These are phyloP conservation scores for Emydocephalus ijimae DNA, from an alignment of 2,113 vertebrate genomes.

Conservation along the genomic window DNA sequence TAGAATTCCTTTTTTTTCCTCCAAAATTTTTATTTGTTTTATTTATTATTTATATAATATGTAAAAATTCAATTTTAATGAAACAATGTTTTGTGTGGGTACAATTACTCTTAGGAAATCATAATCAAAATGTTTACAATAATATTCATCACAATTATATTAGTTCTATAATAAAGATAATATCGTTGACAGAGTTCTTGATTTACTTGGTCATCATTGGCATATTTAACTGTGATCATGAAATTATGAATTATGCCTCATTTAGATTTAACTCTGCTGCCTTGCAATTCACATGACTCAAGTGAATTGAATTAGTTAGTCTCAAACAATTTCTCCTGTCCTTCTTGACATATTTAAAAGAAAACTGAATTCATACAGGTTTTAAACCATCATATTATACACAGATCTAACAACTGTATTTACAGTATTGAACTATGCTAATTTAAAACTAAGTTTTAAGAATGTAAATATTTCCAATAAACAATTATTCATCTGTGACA, in stretches of 20 bases:
- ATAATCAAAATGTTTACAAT: too few species aligned
- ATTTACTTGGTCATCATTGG: not conserved
- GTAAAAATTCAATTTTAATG: too few species aligned
- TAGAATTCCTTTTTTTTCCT: not conserved
- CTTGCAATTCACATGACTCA: not conserved
- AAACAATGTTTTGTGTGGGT: too few species aligned
- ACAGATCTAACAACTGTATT: not conserved
- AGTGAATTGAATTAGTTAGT: not conserved
- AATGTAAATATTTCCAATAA: not conserved
- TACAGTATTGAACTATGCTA: not conserved
- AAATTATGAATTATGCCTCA: not conserved
- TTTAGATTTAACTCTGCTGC: not conserved
- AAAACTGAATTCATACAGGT: not conserved
- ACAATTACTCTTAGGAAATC: too few species aligned
- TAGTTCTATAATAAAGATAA: too few species aligned
- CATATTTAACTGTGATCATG: not conserved
- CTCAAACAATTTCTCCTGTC: not conserved
- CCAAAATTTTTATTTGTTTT: too few species aligned
- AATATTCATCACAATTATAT: too few species aligned
- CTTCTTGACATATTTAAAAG: not conserved
- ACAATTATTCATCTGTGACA: not conserved
- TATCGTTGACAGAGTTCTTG: not conserved
- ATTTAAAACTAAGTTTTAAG: not conserved
- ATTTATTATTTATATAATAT: too few species aligned
- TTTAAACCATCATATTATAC: not conserved